A percentile compares a stretch with the other conserved stretches of the same genome.
phyloP scores from a whole-genome alignment of 2,888 invertebrate genomes.

The Agrotis segetum region DNA sequence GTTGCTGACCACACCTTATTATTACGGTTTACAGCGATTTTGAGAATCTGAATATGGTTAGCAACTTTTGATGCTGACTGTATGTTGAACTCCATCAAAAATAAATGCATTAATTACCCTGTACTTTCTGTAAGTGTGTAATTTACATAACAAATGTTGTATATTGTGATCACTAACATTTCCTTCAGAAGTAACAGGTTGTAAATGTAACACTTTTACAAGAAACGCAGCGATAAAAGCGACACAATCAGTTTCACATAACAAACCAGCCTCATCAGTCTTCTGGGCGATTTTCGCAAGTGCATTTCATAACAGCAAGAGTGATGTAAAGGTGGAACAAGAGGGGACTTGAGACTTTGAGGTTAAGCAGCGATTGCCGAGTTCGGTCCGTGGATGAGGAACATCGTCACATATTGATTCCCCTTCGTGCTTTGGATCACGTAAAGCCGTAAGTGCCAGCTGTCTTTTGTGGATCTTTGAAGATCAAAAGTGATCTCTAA shows the following conservation, averaged over 20 bases:
- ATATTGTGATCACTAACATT: conserved; percentile 10
- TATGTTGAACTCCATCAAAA: no score
- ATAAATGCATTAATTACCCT: no score
- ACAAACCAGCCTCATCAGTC: conserved; percentile 58
- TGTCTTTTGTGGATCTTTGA: no score
- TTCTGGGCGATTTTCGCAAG: conserved; percentile 71
- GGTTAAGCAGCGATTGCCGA: not conserved
- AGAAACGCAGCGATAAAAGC: conserved; percentile 38
- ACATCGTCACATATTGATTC: not conserved
- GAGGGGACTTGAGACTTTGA: not conserved
- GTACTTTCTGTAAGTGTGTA: no score
- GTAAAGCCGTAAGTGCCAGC: no score
- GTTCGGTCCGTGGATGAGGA: not conserved
- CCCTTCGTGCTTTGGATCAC: not conserved
- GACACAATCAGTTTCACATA: conserved; percentile 50
- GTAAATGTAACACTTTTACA: not conserved
- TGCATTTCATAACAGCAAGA: conserved; percentile 77
- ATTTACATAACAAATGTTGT: conserved; percentile 8
- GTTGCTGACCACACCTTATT: no score
- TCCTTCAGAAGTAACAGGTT: conserved; percentile 20
- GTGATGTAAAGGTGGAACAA: conserved; percentile 70
- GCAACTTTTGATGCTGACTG: no score
- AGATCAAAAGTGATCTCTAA: no score
- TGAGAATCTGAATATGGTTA: no score
- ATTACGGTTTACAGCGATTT: no score